These are phyloP conservation scores for Maniola hyperantus DNA, from an alignment of 2,888 invertebrate genomes.

Conservation along the genomic window DNA sequence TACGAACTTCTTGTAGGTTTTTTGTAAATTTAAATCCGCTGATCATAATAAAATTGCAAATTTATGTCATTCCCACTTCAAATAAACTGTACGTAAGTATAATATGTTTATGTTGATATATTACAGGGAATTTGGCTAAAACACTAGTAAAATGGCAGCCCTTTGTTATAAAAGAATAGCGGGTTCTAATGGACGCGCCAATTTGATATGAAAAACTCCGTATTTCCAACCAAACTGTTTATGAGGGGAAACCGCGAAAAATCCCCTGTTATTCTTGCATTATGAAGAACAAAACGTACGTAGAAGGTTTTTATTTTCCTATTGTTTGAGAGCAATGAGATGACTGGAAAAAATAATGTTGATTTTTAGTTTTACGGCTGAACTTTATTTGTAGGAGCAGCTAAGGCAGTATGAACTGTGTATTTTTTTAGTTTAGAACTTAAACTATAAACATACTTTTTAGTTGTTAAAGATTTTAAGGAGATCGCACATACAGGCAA, in stretches of 20 bases:
- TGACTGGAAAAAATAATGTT: conserved; percentile 38
- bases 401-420: not conserved
- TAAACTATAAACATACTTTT: too few relatives aligned
- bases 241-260: conserved; percentile 55
- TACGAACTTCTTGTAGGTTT: not conserved
- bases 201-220: conserved; percentile 54
- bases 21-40: too few relatives aligned
- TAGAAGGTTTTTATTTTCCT: conserved; percentile 58
- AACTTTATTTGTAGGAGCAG: not conserved
- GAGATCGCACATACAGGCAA: too few relatives aligned
- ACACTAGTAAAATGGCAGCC: conserved; percentile 25
- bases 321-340: conserved; percentile 50
- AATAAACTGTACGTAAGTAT: not conserved
- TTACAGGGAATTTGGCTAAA: conserved; percentile 10
- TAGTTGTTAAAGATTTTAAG: too few relatives aligned
- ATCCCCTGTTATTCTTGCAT: conserved; percentile 64
- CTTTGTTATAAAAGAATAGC: conserved; percentile 41
- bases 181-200: conserved; percentile 54
- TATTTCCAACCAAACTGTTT: conserved; percentile 58
- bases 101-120: not conserved
- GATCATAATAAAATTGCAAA: too few relatives aligned
- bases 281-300: conserved; percentile 61
- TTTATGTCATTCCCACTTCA: not conserved
- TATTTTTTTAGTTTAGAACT: too few relatives aligned
- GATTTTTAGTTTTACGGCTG: conserved; percentile 27